Percentiles rank a stretch among this genome's conserved stretches.
These are phyloP conservation scores for Manis javanica DNA, from an alignment of 2,797 vertebrate genomes.

Conservation along the genomic window DNA sequence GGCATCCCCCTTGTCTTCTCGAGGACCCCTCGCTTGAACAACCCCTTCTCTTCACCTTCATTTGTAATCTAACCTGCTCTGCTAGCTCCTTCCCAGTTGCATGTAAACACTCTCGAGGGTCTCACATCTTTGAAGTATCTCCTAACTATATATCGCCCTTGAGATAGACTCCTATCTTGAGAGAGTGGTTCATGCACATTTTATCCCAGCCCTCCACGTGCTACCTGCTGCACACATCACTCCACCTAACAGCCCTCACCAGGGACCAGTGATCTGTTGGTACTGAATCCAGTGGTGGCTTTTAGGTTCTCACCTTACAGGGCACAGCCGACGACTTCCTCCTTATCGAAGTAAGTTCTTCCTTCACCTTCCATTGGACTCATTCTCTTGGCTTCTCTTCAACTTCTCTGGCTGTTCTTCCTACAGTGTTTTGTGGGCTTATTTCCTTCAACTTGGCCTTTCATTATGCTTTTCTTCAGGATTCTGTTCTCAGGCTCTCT, in stretches of 20 bases:
- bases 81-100: not conserved
- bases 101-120: not conserved
- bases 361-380: not conserved
- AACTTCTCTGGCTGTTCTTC: not conserved
- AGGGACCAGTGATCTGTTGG: no score
- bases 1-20: no score
- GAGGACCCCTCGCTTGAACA: not conserved
- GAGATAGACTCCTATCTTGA: not conserved
- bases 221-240: rapidly evolving
- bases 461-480: not conserved
- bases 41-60: not conserved
- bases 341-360: not conserved
- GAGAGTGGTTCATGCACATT: not conserved
- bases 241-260: not conserved
- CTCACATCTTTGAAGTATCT: not conserved
- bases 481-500: not conserved
- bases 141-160: not conserved
- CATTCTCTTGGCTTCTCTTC: not conserved
- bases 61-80: not conserved
- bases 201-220: no score
- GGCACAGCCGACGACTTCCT: not conserved
- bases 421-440: not conserved
- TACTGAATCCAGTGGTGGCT: no score
- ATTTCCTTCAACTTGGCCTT: not conserved
- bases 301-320: not conserved